Conservation (phyloP, 2,797 vertebrate species). For the Spondyliosoma cantharus region DNA sequence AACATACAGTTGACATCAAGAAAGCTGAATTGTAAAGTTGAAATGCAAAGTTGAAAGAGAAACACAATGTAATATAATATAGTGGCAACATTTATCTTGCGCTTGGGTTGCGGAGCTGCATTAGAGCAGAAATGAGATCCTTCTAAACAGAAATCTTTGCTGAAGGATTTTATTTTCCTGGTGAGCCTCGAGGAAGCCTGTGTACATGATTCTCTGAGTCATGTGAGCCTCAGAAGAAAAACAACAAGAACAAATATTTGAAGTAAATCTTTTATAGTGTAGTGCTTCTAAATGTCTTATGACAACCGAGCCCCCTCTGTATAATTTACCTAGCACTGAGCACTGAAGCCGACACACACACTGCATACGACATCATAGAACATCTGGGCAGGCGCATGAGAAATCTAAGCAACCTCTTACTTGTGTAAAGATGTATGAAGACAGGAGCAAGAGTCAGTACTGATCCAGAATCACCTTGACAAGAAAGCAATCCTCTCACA, state of each 20-base stretch:
- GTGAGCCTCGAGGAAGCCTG: background rate
- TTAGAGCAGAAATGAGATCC: too few relatives aligned
- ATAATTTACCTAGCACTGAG: slow-evolving; percentile 24
- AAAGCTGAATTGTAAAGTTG: too few relatives aligned
- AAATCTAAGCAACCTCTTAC: slow-evolving; percentile 8
- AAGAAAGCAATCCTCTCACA: slow-evolving; percentile 42
- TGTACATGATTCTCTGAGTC: background rate
- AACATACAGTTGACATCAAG: too few relatives aligned
- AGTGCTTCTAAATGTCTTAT: slow-evolving; percentile 18
- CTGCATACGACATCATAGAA: slow-evolving; percentile 3
- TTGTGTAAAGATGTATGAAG: slow-evolving; percentile 7
- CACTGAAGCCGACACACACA: background rate
- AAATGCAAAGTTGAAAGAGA: too few relatives aligned
- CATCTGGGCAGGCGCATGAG: background rate
- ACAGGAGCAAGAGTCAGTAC: background rate
- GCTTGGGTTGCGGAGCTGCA: too few relatives aligned
- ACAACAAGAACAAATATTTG: slow-evolving; percentile 1
- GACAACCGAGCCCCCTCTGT: slow-evolving; percentile 1
- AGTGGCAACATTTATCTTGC: too few relatives aligned
- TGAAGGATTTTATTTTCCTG: background rate
- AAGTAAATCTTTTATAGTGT: slow-evolving; percentile 28
- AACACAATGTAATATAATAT: too few relatives aligned
- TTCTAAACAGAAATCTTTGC: background rate
- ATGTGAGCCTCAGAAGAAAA: slow-evolving; percentile 1
- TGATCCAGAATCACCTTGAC: slow-evolving; percentile 50